phyloP scores from a whole-genome alignment of 2,797 vertebrate species.

The Cyprinella venusta region DNA sequence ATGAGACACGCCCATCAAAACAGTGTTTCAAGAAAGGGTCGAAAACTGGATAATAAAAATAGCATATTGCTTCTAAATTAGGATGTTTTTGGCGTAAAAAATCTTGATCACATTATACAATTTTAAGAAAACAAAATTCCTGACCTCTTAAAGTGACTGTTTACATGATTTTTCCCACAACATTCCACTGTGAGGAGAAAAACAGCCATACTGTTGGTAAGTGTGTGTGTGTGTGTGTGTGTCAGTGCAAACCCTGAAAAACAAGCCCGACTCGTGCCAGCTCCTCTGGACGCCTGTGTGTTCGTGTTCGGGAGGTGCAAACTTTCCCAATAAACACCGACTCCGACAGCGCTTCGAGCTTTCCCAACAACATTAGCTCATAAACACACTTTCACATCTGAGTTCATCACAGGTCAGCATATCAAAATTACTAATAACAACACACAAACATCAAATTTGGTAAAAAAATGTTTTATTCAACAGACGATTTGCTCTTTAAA shows the following conservation, averaged over 20 bases:
- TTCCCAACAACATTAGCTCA: constrained; percentile 37
- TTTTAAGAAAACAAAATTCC: neutral
- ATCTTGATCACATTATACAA: neutral
- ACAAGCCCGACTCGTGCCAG: constrained; percentile 30
- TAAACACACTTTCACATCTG: neutral
- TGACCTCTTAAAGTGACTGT: neutral
- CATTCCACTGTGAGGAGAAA: constrained; percentile 2
- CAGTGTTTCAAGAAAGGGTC: neutral
- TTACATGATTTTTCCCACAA: neutral
- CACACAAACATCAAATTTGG: neutral
- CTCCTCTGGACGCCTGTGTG: neutral
- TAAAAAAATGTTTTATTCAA: constrained; percentile 61
- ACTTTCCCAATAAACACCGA: constrained; percentile 57
- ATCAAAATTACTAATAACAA: neutral
- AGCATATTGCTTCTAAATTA: neutral
- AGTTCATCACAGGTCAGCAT: neutral
- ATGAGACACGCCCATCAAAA: neutral
- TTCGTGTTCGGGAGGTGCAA: constrained; percentile 15
- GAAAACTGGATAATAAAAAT: neutral
- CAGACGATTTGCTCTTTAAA: constrained; percentile 44
- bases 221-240: constrained; percentile 35
- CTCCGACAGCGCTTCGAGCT: neutral
- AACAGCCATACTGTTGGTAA: constrained; percentile 5
- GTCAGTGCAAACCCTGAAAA: constrained; percentile 47
- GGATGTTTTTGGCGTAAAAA: neutral